Conservation (phyloP, 2,888 invertebrate genomes). For the Thymelicus sylvestris region DNA sequence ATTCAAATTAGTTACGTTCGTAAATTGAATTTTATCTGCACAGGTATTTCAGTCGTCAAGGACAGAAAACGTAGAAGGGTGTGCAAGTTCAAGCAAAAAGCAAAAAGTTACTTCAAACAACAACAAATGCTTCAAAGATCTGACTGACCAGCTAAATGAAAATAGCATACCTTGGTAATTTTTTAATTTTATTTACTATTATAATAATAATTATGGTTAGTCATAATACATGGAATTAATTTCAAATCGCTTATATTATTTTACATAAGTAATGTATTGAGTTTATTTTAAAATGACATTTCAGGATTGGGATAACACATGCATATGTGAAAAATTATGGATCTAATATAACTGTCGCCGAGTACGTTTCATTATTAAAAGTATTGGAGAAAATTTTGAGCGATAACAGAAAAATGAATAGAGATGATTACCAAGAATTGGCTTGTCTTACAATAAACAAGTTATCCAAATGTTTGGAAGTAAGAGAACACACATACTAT, state of each 20-base stretch:
- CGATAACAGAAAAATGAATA: conserved; percentile 54
- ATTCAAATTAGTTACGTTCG: neutral
- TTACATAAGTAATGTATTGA: neutral
- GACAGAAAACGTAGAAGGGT: conserved; percentile 43
- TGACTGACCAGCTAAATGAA: conserved; percentile 64
- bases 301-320: conserved; percentile 68
- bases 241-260: neutral
- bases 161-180: conserved; percentile 70
- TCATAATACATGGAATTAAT: too few species aligned
- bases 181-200: neutral
- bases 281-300: conserved; percentile 32
- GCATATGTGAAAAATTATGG: conserved; percentile 62
- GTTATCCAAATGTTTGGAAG: conserved; percentile 41
- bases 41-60: conserved; percentile 17
- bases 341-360: conserved; percentile 49
- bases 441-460: conserved; percentile 53
- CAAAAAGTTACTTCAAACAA: conserved; percentile 61
- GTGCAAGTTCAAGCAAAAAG: conserved; percentile 58
- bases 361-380: conserved; percentile 58
- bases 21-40: neutral
- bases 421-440: conserved; percentile 58
- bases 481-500: conserved; percentile 20
- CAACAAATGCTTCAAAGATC: conserved; percentile 63
- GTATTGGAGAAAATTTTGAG: conserved; percentile 57
- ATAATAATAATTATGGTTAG: too few species aligned